These are phyloP conservation scores for Nemotelus pantherinus DNA, from an alignment of 2,888 invertebrate species.

Conservation along the genomic window DNA sequence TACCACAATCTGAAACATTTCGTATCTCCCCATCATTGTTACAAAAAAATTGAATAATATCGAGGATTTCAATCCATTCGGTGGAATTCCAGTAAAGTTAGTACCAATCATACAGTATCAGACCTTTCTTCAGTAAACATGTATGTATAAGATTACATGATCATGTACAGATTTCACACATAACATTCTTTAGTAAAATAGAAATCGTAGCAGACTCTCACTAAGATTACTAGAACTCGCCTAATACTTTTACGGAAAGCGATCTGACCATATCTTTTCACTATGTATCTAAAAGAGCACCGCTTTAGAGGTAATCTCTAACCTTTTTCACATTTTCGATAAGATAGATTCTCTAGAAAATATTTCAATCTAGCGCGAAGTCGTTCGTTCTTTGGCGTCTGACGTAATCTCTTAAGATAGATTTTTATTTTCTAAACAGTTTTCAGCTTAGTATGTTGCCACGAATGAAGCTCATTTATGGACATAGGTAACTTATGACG, in stretches of 20 bases:
- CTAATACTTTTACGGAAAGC: slow-evolving; percentile 18
- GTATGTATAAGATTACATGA: no score
- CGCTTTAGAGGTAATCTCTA: neutral
- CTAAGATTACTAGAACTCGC: slow-evolving; percentile 3
- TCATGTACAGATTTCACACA: no score
- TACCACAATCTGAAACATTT: no score
- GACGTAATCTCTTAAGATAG: slow-evolving; percentile 29
- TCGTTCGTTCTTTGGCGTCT: neutral
- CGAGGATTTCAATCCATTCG: no score
- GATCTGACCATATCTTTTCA: slow-evolving; percentile 12
- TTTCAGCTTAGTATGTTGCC: neutral
- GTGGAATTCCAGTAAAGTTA: no score
- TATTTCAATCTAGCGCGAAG: no score
- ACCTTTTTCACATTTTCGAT: neutral
- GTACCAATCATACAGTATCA: no score
- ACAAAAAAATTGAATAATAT: no score
- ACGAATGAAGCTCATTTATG: slow-evolving; percentile 21
- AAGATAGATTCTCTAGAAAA: slow-evolving; percentile 9
- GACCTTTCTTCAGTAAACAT: no score
- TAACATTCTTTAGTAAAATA: no score
- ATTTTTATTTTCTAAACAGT: slow-evolving; percentile 6
- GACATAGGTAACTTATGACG: slow-evolving; percentile 34
- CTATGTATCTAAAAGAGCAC: slow-evolving; percentile 4
- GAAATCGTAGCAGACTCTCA: neutral
- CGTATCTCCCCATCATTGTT: no score